phyloP scores from a whole-genome alignment of 2,113 vertebrate genomes.

The Rutilus rutilus region DNA sequence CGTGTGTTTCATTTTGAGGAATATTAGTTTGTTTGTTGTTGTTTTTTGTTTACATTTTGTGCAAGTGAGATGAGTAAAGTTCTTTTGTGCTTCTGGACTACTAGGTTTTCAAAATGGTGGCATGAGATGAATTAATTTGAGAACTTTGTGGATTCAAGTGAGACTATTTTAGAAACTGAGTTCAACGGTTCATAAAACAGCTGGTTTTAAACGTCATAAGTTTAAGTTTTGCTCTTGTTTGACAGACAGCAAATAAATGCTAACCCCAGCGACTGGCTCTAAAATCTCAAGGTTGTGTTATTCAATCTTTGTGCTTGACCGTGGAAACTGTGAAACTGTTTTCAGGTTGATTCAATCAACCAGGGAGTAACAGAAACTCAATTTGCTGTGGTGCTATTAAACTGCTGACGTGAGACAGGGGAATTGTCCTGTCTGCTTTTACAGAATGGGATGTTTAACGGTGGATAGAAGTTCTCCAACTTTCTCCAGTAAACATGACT shows the following conservation, averaged over 20 bases:
- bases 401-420: conserved; percentile 24
- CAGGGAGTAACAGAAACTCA: conserved; percentile 38
- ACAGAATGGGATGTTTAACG: conserved; percentile 26
- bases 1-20: not conserved
- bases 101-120: not conserved
- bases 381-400: conserved; percentile 38
- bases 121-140: not conserved
- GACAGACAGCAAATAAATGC: conserved; percentile 16
- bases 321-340: conserved; percentile 22
- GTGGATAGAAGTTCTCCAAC: conserved; percentile 7
- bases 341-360: conserved; percentile 25
- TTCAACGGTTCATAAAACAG: conserved; percentile 7
- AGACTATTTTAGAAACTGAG: not conserved
- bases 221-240: conserved; percentile 2
- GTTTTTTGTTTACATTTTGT: not conserved
- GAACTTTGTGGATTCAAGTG: not conserved
- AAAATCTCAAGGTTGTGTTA: conserved; percentile 29
- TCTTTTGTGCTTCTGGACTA: not conserved
- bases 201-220: not conserved
- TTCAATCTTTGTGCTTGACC: conserved; percentile 23
- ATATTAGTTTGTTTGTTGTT: not conserved
- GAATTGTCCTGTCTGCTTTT: conserved; percentile 27
- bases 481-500: conserved; percentile 25
- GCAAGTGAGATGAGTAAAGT: not conserved
- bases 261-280: not conserved